Base-by-base conservation (phyloP, 2,113 vertebrate species). In the Bambusicola thoracicus region DNA sequence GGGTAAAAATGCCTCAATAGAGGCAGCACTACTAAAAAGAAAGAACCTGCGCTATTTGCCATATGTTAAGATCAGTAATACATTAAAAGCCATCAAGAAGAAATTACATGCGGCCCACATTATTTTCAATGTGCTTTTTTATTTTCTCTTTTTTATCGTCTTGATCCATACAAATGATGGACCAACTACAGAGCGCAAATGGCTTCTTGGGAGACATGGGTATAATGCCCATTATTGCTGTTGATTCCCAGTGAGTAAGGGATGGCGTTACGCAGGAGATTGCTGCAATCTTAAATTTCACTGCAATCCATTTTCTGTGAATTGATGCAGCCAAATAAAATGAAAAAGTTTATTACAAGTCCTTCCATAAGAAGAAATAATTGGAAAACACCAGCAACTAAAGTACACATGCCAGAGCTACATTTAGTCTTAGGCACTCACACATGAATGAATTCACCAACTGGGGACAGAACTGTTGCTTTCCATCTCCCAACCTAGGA, bases 241-340 rank as follows among this genome's bases (percentile, higher is more conserved):
- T 32, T 38, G 72, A 80, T 69, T 97, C 92, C 74, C 80, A 89
- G 81, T 30, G 3, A 74, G 51, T 69, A 85, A 82, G 83, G 59
- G 58, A 44, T 68, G 46, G 55, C 16, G 24, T 27, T 85, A 85
- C 34, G 56, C 93, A 91, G 46, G 66, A 95, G 95, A 93, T 78
- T 88, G 88, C 76, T 40, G 7, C 62, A 90, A 80, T 72, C 86
- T 44, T 87, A 90, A 95, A 94, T 96, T 92, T 96, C 93, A 68
- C 81, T 90, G 53, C 48, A 96, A 85, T 89, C 90, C 90, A 95
- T 89, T 97, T 95, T 59, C 55, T 90, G 41, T 65, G 74, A 96
- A 95, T 82, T 94, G 62, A 81, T 93, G 90, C 16, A 95, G 67
- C 82, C 86, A 95, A 95, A 61, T 81, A 86, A 96, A 95, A 90